Evolutionary conservation across 2,888 invertebrate species (phyloP).

Genomic region (Malacosoma neustria): DNA sequence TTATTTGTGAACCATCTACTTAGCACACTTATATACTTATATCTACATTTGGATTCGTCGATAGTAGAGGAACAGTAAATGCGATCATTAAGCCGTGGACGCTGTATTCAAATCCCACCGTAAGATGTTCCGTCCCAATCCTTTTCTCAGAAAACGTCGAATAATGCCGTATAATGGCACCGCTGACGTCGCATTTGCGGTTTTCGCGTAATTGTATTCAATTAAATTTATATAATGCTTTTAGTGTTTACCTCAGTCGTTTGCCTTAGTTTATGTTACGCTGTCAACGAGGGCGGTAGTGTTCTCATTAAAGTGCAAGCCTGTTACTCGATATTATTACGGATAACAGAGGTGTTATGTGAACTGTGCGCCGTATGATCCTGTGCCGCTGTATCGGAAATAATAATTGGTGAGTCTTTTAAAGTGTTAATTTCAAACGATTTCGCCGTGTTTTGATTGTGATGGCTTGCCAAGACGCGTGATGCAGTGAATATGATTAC

Average conservation of each 20-base stretch:
- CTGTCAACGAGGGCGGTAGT: slow-evolving; percentile 20
- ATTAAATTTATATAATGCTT: slow-evolving; percentile 53
- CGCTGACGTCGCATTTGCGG: slow-evolving; percentile 41
- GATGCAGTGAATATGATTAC: too few relatives aligned
- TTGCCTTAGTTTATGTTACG: slow-evolving; percentile 39
- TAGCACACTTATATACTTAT: neutral
- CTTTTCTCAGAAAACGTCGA: slow-evolving; percentile 31
- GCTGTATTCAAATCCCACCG: too few relatives aligned
- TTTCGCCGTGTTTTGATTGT: too few relatives aligned
- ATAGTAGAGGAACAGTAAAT: too few relatives aligned
- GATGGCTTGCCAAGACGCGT: too few relatives aligned
- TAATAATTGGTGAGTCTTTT: neutral
- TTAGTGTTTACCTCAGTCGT: slow-evolving; percentile 38
- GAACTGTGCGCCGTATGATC: neutral
- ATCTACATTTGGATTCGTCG: neutral
- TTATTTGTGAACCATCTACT: too few relatives aligned
- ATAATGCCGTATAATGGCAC: slow-evolving; percentile 25
- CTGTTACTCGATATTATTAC: too few relatives aligned
- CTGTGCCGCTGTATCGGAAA: neutral
- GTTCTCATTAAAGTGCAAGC: too few relatives aligned
- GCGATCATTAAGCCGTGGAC: too few relatives aligned
- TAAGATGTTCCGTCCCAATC: slow-evolving; percentile 20
- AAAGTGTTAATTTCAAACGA: neutral
- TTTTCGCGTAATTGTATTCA: slow-evolving; percentile 54
- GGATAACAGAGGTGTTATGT: neutral